A percentile compares a stretch with the other conserved stretches of the same genome.
Conservation (phyloP, 2,113 vertebrate species). For the Erythrolamprus reginae region DNA sequence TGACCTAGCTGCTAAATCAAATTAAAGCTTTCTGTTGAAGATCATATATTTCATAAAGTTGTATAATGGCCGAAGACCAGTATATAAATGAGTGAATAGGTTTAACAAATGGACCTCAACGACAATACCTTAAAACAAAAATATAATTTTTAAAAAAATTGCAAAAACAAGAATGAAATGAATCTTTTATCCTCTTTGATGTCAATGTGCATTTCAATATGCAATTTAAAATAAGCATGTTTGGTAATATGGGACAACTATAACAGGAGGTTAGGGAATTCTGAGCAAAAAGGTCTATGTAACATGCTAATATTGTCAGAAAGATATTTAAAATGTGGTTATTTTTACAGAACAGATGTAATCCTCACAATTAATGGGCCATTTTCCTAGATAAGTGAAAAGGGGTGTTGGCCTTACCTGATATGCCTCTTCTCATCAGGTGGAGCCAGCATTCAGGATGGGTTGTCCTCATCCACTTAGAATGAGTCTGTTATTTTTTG, state of each 20-base stretch:
- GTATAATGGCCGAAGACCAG: background rate
- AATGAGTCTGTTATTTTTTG: too few relatives aligned
- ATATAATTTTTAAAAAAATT: too few relatives aligned
- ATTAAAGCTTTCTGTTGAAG: background rate
- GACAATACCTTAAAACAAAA: background rate
- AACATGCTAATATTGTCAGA: background rate
- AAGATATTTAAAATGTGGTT: background rate
- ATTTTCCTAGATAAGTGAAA: background rate
- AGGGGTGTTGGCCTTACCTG: too few relatives aligned
- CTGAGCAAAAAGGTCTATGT: background rate
- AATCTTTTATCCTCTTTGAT: background rate
- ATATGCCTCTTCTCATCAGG: too few relatives aligned
- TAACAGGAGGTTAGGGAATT: background rate
- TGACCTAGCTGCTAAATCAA: background rate
- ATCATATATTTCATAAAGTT: background rate
- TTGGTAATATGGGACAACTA: background rate
- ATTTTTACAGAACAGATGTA: background rate
- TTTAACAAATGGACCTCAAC: background rate
- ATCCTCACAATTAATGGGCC: background rate
- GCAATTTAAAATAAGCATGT: background rate
- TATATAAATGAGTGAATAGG: background rate
- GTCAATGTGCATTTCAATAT: background rate
- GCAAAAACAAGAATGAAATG: background rate
- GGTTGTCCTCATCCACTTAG: too few relatives aligned
- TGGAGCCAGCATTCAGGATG: too few relatives aligned